Evolutionary conservation across 2,888 invertebrate species (phyloP).

Genomic region (Pantelozetes paolii): DNA sequence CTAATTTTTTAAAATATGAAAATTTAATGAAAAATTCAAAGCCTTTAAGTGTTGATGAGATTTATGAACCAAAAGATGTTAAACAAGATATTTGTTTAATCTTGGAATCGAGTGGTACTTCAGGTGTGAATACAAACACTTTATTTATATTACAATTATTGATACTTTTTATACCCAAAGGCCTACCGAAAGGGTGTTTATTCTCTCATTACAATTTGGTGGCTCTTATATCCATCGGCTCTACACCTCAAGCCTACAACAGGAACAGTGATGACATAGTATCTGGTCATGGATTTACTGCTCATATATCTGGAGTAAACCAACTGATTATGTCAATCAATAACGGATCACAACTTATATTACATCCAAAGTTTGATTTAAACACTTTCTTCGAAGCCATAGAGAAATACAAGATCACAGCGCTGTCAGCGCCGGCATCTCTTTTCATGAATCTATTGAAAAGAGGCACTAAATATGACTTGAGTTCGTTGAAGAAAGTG

Average conservation of each 20-base stretch:
- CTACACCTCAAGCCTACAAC: neutral
- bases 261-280: slow-evolving; percentile 1
- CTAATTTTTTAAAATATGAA: neutral
- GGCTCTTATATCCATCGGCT: neutral
- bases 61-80: neutral
- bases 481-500: neutral
- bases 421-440: neutral
- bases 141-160: too few species aligned
- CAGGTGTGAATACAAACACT: too few species aligned
- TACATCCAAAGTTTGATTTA: slow-evolving; percentile 10
- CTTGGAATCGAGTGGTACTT: slow-evolving; percentile 15
- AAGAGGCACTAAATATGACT: slow-evolving; percentile 1
- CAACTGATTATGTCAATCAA: neutral
- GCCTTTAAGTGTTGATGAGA: neutral
- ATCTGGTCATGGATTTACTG: neutral
- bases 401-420: neutral
- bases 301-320: neutral
- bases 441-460: neutral
- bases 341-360: slow-evolving; percentile 1
- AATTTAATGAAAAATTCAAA: neutral
- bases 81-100: slow-evolving; percentile 10
- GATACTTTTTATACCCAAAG: neutral
- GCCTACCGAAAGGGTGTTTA: neutral
- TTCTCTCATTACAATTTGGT: slow-evolving; percentile 6
- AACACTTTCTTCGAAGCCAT: neutral